A percentile compares a stretch with the other conserved stretches of the same genome.
These are phyloP conservation scores for Oscheius onirici DNA, from an alignment of 2,888 invertebrate species.

Conservation along the genomic window DNA sequence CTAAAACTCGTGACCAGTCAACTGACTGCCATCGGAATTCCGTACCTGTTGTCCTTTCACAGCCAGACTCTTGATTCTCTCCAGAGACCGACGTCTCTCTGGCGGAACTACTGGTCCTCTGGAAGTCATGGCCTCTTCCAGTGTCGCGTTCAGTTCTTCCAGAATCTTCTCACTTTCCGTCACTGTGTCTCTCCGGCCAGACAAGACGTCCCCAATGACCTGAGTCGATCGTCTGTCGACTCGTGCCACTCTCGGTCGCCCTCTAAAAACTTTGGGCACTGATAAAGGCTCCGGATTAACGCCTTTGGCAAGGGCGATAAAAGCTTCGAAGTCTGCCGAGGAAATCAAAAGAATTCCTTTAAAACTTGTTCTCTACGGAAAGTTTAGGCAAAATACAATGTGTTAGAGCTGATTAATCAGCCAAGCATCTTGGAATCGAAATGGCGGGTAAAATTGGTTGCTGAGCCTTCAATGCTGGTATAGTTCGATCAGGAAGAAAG, in stretches of 20 bases:
- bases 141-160: neutral
- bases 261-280: neutral
- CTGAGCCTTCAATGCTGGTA: too few species aligned
- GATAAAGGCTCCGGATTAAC: neutral
- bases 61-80: constrained; percentile 18
- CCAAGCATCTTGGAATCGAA: too few species aligned
- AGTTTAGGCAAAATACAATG: too few species aligned
- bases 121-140: neutral
- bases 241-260: neutral
- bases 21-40: neutral
- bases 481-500: too few species aligned
- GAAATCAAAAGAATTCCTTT: neutral
- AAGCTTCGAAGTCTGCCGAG: neutral
- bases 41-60: constrained; percentile 13
- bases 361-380: too few species aligned
- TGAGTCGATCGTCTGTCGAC: constrained; percentile 8
- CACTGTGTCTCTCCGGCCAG: neutral
- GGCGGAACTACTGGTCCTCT: neutral
- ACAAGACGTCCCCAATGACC: constrained; percentile 14
- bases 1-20: neutral
- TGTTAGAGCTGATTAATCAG: too few species aligned
- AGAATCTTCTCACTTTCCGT: constrained; percentile 8
- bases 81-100: neutral
- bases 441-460: too few species aligned
- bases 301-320: neutral